These are phyloP conservation scores for Ligdia adustata DNA, from an alignment of 2,888 invertebrate genomes.

Conservation along the genomic window DNA sequence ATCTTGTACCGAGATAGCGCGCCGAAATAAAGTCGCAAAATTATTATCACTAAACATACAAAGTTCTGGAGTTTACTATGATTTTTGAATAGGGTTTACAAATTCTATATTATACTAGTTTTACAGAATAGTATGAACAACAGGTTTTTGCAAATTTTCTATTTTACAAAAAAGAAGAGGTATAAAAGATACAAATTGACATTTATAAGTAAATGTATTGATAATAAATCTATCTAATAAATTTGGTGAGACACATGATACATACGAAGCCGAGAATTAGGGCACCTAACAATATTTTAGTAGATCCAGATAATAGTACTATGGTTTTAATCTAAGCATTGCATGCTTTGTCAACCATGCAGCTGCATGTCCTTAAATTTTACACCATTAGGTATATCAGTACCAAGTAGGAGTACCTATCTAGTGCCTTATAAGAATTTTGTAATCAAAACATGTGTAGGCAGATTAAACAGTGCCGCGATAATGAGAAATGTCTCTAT, in stretches of 20 bases:
- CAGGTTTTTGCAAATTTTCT: too few species aligned
- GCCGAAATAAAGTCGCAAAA: slow-evolving; percentile 10
- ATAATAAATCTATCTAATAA: too few species aligned
- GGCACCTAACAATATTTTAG: too few species aligned
- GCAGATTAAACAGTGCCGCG: slow-evolving; percentile 18
- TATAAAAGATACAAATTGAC: too few species aligned
- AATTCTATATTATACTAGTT: not conserved
- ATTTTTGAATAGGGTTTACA: slow-evolving; percentile 9
- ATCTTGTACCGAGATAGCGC: slow-evolving; percentile 16
- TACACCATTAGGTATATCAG: slow-evolving; percentile 1
- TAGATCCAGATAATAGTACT: too few species aligned
- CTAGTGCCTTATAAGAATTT: slow-evolving; percentile 11
- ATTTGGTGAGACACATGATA: too few species aligned
- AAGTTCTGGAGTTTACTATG: not conserved
- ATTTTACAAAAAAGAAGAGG: too few species aligned
- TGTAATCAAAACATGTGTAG: slow-evolving; percentile 19
- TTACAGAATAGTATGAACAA: too few species aligned
- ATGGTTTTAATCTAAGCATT: not conserved
- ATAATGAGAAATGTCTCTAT: slow-evolving; percentile 18
- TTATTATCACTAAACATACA: slow-evolving; percentile 9
- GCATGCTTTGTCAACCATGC: slow-evolving; percentile 7
- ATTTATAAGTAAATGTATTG: too few species aligned
- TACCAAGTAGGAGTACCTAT: slow-evolving; percentile 6
- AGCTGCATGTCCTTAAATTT: too few species aligned
- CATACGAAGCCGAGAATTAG: too few species aligned